Percentiles rank a stretch among this genome's conserved stretches.
phyloP scores from a whole-genome alignment of 2,113 vertebrate species.

The Ondatra zibethicus region DNA sequence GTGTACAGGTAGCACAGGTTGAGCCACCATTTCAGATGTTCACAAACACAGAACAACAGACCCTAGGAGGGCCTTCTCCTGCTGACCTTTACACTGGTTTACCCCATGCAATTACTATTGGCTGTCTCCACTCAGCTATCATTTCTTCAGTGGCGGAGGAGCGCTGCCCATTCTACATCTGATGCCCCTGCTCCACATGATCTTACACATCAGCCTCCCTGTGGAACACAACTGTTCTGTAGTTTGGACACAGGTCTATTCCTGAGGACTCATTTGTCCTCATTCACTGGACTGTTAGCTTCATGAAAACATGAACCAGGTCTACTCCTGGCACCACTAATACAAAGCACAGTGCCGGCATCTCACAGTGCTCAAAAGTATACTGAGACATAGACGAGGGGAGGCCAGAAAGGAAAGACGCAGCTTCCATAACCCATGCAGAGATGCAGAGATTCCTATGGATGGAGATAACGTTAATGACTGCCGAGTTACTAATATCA shows the following conservation, averaged over 20 bases:
- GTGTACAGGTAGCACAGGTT: not conserved
- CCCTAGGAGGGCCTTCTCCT: not conserved
- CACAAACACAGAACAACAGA: no score
- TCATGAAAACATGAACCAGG: not conserved
- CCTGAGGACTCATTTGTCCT: not conserved
- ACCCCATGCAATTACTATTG: not conserved
- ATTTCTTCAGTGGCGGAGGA: not conserved
- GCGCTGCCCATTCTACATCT: not conserved
- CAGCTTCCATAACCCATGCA: not conserved
- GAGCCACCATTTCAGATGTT: not conserved
- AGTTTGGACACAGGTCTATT: not conserved
- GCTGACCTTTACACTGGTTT: not conserved
- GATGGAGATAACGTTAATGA: not conserved
- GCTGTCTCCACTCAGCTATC: not conserved
- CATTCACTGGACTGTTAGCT: not conserved
- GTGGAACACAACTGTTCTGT: not conserved
- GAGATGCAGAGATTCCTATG: no score
- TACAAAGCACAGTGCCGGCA: not conserved
- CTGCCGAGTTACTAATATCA: not conserved
- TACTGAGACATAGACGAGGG: not conserved
- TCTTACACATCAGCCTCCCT: not conserved
- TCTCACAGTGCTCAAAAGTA: not conserved
- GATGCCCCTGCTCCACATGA: not conserved
- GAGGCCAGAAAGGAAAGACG: not conserved
- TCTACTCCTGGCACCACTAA: not conserved